Conservation (phyloP, 2,113 vertebrate species). For the Zapus hudsonius region DNA sequence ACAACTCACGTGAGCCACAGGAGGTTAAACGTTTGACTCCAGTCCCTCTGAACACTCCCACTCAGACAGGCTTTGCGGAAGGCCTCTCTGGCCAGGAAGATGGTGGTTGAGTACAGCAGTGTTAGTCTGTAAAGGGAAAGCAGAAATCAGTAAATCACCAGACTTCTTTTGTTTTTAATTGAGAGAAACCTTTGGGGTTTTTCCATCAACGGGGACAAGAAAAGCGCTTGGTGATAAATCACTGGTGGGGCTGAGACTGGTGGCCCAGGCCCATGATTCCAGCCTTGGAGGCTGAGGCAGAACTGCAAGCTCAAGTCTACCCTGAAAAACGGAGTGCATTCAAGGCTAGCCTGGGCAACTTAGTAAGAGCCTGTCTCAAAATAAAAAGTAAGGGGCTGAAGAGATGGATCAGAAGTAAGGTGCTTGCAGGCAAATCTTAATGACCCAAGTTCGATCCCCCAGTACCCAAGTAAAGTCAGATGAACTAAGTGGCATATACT, state of each 20-base stretch:
- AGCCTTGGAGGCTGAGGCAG: background rate
- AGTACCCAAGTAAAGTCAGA: too few relatives aligned
- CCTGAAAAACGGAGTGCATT: too few relatives aligned
- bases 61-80: slow-evolving; percentile 97
- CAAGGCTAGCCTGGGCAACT: background rate
- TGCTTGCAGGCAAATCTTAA: too few relatives aligned
- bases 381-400: too few relatives aligned
- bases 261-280: background rate
- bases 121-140: slow-evolving; percentile 87
- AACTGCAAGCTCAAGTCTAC: background rate
- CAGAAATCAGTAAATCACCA: background rate
- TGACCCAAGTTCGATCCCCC: too few relatives aligned
- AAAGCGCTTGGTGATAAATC: background rate
- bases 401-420: too few relatives aligned
- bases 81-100: slow-evolving; percentile 96
- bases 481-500: too few relatives aligned
- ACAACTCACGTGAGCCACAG: slow-evolving; percentile 95
- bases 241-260: background rate
- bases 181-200: slow-evolving; percentile 11
- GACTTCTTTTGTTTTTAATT: background rate
- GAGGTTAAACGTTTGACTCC: slow-evolving; percentile 94
- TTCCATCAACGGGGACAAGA: background rate
- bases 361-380: background rate
- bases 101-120: slow-evolving; percentile 93
- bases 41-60: slow-evolving; percentile 88